Evolutionary conservation across 1,140 invertebrate genomes (phyloP).

Genomic region (Ladona fulva): DNA sequence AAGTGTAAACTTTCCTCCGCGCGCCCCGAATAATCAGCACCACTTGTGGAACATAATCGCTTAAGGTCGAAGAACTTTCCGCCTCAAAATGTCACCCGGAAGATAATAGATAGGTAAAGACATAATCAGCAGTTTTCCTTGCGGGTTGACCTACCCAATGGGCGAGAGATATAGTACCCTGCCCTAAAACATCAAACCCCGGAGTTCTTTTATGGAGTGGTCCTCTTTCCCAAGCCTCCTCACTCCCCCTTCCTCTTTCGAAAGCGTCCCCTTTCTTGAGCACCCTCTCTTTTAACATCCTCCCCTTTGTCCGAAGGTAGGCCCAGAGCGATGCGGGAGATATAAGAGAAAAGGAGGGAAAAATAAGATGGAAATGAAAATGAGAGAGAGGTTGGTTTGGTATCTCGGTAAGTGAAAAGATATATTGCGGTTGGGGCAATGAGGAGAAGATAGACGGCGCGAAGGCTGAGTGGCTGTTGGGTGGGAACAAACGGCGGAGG

Average conservation of each 20-base stretch:
- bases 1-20: neutral
- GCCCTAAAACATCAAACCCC: neutral
- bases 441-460: too few species aligned
- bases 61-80: neutral
- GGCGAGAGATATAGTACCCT: neutral
- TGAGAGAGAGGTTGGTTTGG: too few species aligned
- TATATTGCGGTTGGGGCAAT: too few species aligned
- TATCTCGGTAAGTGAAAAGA: too few species aligned
- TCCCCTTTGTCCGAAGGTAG: too few species aligned
- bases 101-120: neutral
- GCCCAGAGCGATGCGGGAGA: too few species aligned
- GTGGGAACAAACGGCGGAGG: too few species aligned
- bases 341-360: too few species aligned
- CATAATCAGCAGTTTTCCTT: constrained; percentile 9
- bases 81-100: neutral
- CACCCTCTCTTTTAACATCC: too few species aligned
- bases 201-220: neutral
- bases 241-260: neutral
- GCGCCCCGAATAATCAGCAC: neutral
- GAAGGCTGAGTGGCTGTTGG: too few species aligned
- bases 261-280: neutral
- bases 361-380: too few species aligned
- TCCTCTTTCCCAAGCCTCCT: neutral
- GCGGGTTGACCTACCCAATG: neutral
- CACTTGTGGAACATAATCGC: neutral